Evolutionary conservation across 2,888 invertebrate species (phyloP).

Genomic region (Drosophila seclusa): DNA sequence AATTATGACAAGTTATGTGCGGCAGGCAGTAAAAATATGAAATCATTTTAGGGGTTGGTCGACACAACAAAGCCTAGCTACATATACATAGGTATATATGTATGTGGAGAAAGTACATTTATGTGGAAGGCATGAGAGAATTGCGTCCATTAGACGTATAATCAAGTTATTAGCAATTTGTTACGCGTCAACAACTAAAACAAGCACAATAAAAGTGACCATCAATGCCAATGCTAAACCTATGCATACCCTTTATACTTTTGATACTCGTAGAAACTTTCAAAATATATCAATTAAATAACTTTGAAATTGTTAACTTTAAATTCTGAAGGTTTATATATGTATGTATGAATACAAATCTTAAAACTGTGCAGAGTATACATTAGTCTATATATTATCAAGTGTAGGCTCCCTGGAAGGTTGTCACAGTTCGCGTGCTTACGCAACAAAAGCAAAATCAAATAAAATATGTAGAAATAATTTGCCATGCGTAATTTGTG

Average conservation of each 20-base stretch:
- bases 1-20: slow-evolving; percentile 65
- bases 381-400: neutral
- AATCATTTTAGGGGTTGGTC: slow-evolving; percentile 54
- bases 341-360: no score
- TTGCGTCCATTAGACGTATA: slow-evolving; percentile 74
- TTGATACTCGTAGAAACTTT: neutral
- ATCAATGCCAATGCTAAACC: no score
- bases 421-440: slow-evolving; percentile 56
- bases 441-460: slow-evolving; percentile 53
- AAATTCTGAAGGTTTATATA: neutral
- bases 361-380: slow-evolving; percentile 28
- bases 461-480: slow-evolving; percentile 66
- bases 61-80: slow-evolving; percentile 17
- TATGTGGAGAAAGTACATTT: slow-evolving; percentile 20
- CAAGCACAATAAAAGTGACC: neutral
- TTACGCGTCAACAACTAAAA: slow-evolving; percentile 61
- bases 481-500: slow-evolving; percentile 80
- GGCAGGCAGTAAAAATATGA: slow-evolving; percentile 60
- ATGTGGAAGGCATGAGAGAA: slow-evolving; percentile 34
- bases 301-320: neutral
- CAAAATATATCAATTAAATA: neutral
- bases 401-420: neutral
- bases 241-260: slow-evolving; percentile 3
- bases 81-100: slow-evolving; percentile 7
- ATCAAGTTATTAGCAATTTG: slow-evolving; percentile 78